Evolutionary conservation across 2,888 invertebrate species (phyloP), one percentile per base, ranked within the genome.

Genomic region (Coremacera marginata): DNA sequence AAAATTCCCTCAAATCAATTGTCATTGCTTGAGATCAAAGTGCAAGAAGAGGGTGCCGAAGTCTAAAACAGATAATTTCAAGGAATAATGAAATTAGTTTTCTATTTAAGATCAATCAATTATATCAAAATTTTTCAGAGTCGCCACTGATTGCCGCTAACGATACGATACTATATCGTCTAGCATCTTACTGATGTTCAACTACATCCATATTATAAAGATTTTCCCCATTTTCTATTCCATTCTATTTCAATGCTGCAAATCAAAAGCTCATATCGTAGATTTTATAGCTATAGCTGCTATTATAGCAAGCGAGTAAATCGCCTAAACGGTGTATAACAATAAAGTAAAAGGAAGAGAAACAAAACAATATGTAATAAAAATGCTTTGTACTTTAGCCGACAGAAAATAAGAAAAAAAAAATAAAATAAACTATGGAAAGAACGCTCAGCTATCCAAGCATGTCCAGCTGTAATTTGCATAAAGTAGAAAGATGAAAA

Each of bases 401-500:
- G 74, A 74, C 74, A 62, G 34, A 70, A 70, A 70, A 27, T 2
- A 22, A 60, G n/a, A 60, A 57, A 22, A 55, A 16, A 14, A 37
- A 60, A 44, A 60, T 37, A 51, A 74, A 65, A 25, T 4, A 57
- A 68, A 25, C 68, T 25, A 27, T 52, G 70, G 14, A 27, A 37
- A 62, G 62, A 22, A 16, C 14, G 68, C 49, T 37, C 22, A 22
- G 51, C 68, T 27, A 51, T 68, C 52, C 31, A 74, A 74, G 65
- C 74, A 67, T 65, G 55, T 77, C 67, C 72, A 57, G 44, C 49
- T 49, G 72, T 77, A 77, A 77, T 77, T 77, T 77, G 77, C 77
- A 77, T 77, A 77, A 77, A 77, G 60, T 68, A 72, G 67, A 68
- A 77, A 73, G 60, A 65, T 16, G n/a, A 25, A 31, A 63, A 34